Percentiles rank a stretch among this genome's conserved stretches.
phyloP scores from a whole-genome alignment of 2,888 invertebrate genomes.

The Desoria tigrina region DNA sequence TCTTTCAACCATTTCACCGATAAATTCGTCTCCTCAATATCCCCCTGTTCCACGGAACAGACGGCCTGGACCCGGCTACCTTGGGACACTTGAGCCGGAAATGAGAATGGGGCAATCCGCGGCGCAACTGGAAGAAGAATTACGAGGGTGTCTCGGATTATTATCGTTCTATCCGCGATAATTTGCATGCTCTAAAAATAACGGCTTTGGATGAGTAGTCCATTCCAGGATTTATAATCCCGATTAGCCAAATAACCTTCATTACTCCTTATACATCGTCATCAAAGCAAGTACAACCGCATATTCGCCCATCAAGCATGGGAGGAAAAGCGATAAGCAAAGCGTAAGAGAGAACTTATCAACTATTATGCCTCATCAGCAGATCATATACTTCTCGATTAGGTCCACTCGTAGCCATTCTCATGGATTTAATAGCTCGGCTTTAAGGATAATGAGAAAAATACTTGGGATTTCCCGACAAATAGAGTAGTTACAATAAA shows the following conservation, averaged over 20 bases:
- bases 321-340: background rate
- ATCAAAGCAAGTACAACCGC: too few species aligned
- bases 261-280: too few species aligned
- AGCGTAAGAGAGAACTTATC: background rate
- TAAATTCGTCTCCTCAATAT: slow-evolving; percentile 59
- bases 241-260: too few species aligned
- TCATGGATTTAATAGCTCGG: slow-evolving; percentile 1
- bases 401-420: slow-evolving; percentile 2
- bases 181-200: too few species aligned
- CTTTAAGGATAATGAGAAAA: slow-evolving; percentile 1
- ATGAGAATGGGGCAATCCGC: slow-evolving; percentile 61
- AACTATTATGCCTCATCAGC: slow-evolving; percentile 21
- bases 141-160: too few species aligned
- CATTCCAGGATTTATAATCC: too few species aligned
- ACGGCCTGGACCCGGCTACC: slow-evolving; percentile 60
- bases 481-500: slow-evolving; percentile 7
- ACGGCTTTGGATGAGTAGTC: too few species aligned
- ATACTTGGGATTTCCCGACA: background rate
- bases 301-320: too few species aligned
- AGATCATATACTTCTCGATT: slow-evolving; percentile 17
- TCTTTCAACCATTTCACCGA: slow-evolving; percentile 61
- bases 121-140: slow-evolving; percentile 61
- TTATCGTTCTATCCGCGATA: too few species aligned
- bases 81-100: slow-evolving; percentile 59
- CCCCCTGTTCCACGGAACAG: slow-evolving; percentile 61